Conservation (phyloP, 2,797 vertebrate genomes). For the Gymnocypris eckloni region DNA sequence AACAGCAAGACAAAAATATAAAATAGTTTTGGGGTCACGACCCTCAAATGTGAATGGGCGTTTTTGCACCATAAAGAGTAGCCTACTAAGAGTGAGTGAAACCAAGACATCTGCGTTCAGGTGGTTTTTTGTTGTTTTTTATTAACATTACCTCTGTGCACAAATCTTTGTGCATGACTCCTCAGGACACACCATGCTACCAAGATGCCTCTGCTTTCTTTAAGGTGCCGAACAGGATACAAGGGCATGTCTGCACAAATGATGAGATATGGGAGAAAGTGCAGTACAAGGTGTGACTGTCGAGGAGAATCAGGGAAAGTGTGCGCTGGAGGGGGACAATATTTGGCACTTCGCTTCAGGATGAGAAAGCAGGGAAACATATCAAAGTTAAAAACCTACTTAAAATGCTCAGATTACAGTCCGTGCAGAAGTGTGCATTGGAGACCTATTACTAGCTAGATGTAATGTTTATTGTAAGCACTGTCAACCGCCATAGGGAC, state of each 20-base stretch:
- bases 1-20: not conserved
- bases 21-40: not conserved
- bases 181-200: conserved; percentile 12
- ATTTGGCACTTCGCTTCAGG: conserved; percentile 46
- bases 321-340: conserved; percentile 51
- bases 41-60: not conserved
- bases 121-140: too few relatives aligned
- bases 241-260: conserved; percentile 63
- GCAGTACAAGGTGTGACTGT: conserved; percentile 42
- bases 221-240: conserved; percentile 64
- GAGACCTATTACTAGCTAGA: not conserved
- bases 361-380: conserved; percentile 39
- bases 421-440: not conserved
- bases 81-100: not conserved
- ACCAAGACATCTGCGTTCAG: not conserved
- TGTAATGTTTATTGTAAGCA: not conserved
- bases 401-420: not conserved
- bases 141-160: conserved; percentile 12
- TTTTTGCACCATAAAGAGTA: not conserved
- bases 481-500: not conserved
- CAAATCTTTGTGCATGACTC: not conserved
- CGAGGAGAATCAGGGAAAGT: conserved; percentile 67
- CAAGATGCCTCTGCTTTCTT: conserved; percentile 29
- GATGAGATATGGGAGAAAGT: conserved; percentile 25
- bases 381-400: conserved; percentile 42